phyloP scores from a whole-genome alignment of 1,140 invertebrate species.

The Pseudomyrmex pallidus region DNA sequence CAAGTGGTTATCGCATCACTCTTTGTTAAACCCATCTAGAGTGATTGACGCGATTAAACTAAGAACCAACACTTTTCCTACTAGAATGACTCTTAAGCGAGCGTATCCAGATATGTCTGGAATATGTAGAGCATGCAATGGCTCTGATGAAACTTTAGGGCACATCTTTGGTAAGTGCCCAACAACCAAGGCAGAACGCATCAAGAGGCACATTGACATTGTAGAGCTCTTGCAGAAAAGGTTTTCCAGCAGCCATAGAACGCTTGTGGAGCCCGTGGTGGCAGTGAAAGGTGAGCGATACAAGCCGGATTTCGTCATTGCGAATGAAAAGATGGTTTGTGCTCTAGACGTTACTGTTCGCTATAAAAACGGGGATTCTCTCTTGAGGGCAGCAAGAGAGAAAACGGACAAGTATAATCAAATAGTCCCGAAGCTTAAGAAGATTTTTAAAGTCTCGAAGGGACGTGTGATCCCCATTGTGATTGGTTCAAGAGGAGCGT shows the following conservation, averaged over 20 bases:
- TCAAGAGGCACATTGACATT: slow-evolving; percentile 64
- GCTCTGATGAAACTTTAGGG: slow-evolving; percentile 34
- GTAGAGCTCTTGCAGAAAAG: not conserved
- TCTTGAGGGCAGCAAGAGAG: slow-evolving; percentile 7
- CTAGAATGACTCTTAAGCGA: not conserved
- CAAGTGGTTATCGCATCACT: not conserved
- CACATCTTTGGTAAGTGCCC: slow-evolving; percentile 60
- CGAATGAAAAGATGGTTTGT: slow-evolving; percentile 50
- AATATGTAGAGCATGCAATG: not conserved
- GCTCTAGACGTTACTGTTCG: slow-evolving; percentile 77
- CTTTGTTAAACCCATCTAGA: not conserved
- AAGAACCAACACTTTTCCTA: not conserved
- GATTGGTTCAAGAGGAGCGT: not conserved
- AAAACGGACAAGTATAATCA: not conserved
- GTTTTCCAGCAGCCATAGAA: not conserved
- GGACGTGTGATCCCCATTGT: not conserved
- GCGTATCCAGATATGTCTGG: not conserved
- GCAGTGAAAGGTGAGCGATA: not conserved
- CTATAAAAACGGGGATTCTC: slow-evolving; percentile 72
- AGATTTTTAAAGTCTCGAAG: no score
- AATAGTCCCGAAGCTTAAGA: accelerated
- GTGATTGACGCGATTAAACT: not conserved
- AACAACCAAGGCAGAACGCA: slow-evolving; percentile 41
- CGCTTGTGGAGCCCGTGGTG: not conserved
- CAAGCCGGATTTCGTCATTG: slow-evolving; percentile 54